Percentiles rank a stretch among this genome's conserved stretches.
Evolutionary conservation across 2,113 vertebrate species (phyloP).

Genomic region (Heterotilapia buettikoferi): DNA sequence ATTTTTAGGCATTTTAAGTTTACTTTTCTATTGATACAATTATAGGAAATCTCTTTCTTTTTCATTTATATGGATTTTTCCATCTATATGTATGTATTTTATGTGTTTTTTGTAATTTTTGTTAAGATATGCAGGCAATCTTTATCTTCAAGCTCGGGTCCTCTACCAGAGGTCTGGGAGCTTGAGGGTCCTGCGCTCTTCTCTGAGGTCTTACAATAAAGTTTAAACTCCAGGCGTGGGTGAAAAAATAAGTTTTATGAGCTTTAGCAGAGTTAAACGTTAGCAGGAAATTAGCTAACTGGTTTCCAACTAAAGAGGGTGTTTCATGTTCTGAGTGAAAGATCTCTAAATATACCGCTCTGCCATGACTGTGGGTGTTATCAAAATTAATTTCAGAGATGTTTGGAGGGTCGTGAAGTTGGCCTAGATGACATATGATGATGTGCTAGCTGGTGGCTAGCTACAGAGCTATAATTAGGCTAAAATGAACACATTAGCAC

Average conservation of each 20-base stretch:
- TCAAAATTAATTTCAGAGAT: background rate
- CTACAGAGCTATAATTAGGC: background rate
- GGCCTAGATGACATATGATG: background rate
- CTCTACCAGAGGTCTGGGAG: background rate
- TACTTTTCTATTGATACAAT: background rate
- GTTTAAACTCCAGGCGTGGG: background rate
- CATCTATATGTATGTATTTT: background rate
- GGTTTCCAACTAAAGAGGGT: background rate
- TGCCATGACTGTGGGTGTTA: background rate
- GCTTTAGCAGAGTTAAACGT: background rate
- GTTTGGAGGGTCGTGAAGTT: background rate
- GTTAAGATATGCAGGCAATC: background rate
- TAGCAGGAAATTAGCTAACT: background rate
- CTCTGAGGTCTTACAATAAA: background rate
- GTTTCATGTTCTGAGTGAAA: background rate
- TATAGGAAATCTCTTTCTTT: background rate
- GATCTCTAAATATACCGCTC: background rate
- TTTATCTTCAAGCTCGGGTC: background rate
- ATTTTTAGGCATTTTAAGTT: background rate
- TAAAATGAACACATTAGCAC: background rate
- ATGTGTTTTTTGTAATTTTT: background rate
- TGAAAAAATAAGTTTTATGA: background rate
- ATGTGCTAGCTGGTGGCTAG: background rate
- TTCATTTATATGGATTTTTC: background rate
- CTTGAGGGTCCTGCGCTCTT: background rate